Evolutionary conservation across 2,888 invertebrate species (phyloP).

Genomic region (Netelia fuscicornis): DNA sequence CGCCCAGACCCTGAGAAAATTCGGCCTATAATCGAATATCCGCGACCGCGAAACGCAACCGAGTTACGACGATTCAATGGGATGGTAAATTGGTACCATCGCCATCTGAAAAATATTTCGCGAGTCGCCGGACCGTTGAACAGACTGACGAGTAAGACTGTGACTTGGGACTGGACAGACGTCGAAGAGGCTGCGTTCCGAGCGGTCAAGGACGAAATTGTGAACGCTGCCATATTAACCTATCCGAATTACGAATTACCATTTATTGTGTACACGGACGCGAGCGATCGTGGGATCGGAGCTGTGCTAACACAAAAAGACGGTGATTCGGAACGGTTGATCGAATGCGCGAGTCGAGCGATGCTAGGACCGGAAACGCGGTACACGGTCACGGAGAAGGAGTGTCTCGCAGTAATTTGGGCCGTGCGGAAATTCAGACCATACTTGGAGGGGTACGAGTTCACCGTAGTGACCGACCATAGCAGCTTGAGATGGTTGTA

Average conservation of each 20-base stretch:
- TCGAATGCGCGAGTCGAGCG: slow-evolving; percentile 41
- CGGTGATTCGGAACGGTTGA: slow-evolving; percentile 54
- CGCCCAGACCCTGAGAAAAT: no score
- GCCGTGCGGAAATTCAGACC: slow-evolving; percentile 67
- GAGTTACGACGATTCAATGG: no score
- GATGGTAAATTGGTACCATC: no score
- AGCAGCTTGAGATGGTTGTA: slow-evolving; percentile 69
- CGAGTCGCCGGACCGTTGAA: no score
- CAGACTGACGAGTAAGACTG: no score
- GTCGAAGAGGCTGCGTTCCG: slow-evolving; percentile 52
- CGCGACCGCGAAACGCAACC: no score
- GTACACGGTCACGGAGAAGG: slow-evolving; percentile 17
- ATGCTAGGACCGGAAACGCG: not conserved
- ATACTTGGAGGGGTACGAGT: slow-evolving; percentile 69
- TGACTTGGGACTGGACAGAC: no score
- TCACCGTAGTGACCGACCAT: slow-evolving; percentile 70
- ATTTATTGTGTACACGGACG: slow-evolving; percentile 63
- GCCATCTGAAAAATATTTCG: no score
- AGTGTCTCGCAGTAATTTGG: slow-evolving; percentile 64
- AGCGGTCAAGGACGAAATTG: slow-evolving; percentile 27
- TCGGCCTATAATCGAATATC: no score
- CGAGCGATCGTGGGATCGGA: slow-evolving; percentile 57
- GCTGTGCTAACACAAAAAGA: slow-evolving; percentile 64
- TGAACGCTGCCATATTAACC: slow-evolving; percentile 57
- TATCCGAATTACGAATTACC: slow-evolving; percentile 65